A percentile compares a stretch with the other conserved stretches of the same genome.
These are phyloP conservation scores for Ctenochaetus hawaiiensis DNA, from an alignment of 2,797 vertebrate genomes.

Conservation along the genomic window DNA sequence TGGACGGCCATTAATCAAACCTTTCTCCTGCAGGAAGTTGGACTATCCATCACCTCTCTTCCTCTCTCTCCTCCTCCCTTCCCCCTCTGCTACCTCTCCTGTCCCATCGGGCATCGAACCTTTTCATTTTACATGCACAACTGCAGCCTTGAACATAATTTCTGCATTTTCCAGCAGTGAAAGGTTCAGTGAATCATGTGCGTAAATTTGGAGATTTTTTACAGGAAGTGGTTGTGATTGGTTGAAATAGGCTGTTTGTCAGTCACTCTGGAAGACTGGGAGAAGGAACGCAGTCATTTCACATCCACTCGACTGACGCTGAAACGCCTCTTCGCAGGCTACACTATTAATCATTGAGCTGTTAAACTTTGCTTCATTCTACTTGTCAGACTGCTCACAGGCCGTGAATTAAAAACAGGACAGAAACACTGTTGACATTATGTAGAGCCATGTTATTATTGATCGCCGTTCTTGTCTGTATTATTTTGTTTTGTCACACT, in stretches of 20 bases:
- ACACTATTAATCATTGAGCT: slow-evolving; percentile 58
- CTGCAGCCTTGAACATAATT: slow-evolving; percentile 82
- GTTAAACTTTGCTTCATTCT: slow-evolving; percentile 54
- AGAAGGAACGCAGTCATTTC: slow-evolving; percentile 56
- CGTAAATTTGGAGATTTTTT: slow-evolving; percentile 61
- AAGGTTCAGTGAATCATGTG: slow-evolving; percentile 64
- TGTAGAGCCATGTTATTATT: slow-evolving; percentile 19
- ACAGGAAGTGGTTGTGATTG: slow-evolving; percentile 62
- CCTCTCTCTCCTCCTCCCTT: slow-evolving; percentile 6
- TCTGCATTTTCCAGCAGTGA: slow-evolving; percentile 58
- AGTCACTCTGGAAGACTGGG: slow-evolving; percentile 50
- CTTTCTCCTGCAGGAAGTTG: slow-evolving; percentile 86
- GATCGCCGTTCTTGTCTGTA: slow-evolving; percentile 7
- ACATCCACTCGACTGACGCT: slow-evolving; percentile 55
- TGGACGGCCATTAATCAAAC: slow-evolving; percentile 93
- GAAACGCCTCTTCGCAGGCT: slow-evolving; percentile 50
- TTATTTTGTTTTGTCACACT: slow-evolving; percentile 2
- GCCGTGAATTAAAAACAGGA: slow-evolving; percentile 40
- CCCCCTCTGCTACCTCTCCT: slow-evolving; percentile 67
- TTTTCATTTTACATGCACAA: slow-evolving; percentile 86
- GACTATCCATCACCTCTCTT: slow-evolving; percentile 89
- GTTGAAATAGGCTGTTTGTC: slow-evolving; percentile 62
- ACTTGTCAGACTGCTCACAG: slow-evolving; percentile 50
- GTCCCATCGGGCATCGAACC: slow-evolving; percentile 85
- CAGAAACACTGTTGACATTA: slow-evolving; percentile 22